These are phyloP conservation scores for Sciurus vulgaris DNA, from an alignment of 2,797 vertebrate species.

Conservation along the genomic window DNA sequence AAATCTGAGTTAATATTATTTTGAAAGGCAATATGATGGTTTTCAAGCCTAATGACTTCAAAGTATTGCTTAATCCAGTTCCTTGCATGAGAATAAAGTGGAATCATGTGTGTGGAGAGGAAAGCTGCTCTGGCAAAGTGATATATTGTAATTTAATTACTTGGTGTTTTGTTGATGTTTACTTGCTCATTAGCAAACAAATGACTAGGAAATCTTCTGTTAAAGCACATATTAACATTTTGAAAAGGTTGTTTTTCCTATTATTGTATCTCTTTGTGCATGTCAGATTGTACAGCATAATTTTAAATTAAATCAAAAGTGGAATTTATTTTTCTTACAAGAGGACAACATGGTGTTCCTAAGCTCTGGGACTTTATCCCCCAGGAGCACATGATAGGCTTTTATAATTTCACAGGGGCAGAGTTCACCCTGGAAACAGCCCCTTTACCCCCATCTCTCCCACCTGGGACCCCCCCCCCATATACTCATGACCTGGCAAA, in stretches of 20 bases:
- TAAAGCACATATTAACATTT: neutral
- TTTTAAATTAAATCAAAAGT: slow-evolving; percentile 33
- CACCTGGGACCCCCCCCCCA: too few relatives aligned
- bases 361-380: neutral
- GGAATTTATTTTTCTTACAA: neutral
- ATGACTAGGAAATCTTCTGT: neutral
- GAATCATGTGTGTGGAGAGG: neutral
- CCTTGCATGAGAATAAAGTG: slow-evolving; percentile 54
- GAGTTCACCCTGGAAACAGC: neutral
- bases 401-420: neutral
- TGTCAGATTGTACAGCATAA: neutral
- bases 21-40: slow-evolving; percentile 68
- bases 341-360: neutral
- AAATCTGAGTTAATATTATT: slow-evolving; percentile 62
- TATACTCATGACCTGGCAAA: neutral
- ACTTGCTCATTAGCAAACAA: slow-evolving; percentile 27
- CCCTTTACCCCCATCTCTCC: neutral
- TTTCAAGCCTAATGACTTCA: slow-evolving; percentile 69
- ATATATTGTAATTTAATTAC: neutral
- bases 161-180: slow-evolving; percentile 4
- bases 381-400: neutral
- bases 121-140: neutral
- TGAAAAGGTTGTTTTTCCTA: neutral
- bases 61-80: slow-evolving; percentile 64
- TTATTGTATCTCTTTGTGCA: neutral